Evolutionary conservation across 2,888 invertebrate genomes (phyloP), one percentile per base, ranked within the genome.

Genomic region (Resseliella maxima): DNA sequence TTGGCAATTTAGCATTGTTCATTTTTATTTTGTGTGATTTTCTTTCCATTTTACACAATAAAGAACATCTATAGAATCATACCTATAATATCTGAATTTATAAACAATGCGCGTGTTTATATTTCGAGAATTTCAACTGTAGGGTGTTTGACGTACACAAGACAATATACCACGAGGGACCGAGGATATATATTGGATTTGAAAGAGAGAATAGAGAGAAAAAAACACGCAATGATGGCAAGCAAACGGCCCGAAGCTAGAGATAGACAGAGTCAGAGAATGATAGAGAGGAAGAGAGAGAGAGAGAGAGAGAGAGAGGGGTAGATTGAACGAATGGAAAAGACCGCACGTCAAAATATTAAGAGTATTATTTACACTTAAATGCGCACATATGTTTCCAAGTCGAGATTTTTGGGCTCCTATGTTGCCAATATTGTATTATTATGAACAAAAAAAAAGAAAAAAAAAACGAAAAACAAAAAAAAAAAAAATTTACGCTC

Each of bases 341-440:
- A 72, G 35, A 72, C 72, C 72, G 72, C 72, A 72, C 72, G 72
- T 72, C 72, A 72, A 72, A 72, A 72, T 72, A 72, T 31, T 72
- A 72, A 72, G 72, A 72, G 72, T 72, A 83, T 83, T 38, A 38
- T 83, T 83, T 38, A 36, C 83, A 83, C 83, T 83, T 38, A 38
- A 83, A 83, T 83, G 83, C 83, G 83, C 38, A 83, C 83, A 83
- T 83, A 83, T 83, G 83, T 83, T 83, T n/a, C 38, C 12, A 38
- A 24, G 83, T 83, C 24, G 83, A 83, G 83, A 83, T 83, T 83
- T 83, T 72, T 15, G 72, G 35, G 72, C 5, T 2, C 6, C 24
- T 0, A 18, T 31, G 64, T 31, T 64, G 24, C 27, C 27, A 27
- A 5, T 64, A 1, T 64, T 64, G 64, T 15, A 31, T 64, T 24